Base-by-base conservation (phyloP, 2,797 vertebrate species). In the Ispidina picta region DNA sequence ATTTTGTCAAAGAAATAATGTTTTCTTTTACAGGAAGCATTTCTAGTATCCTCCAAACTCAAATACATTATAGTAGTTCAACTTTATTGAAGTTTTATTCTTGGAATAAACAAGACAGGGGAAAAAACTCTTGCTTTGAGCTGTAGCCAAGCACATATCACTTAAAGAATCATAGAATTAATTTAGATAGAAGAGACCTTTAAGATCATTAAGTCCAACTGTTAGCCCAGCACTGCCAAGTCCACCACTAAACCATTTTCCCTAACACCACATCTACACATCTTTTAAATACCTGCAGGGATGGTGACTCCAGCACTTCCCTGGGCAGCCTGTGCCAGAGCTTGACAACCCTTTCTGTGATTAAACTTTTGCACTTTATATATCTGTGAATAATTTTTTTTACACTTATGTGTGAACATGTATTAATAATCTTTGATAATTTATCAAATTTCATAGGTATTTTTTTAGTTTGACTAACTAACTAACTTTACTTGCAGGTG, bases 401-500 rank as follows among this genome's bases (percentile, higher is more conserved):
- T 33, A 55, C 23, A 35, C 6, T 71, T 77, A 14, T 5, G 2
- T 39, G 11, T 44, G 46, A 60, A 52, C 10, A 3, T 17, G 2
- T 37, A 15, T 74, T 44, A 28, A 80, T 76, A 29, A 43, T 8
- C 10, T 85, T 58, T 69, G 65, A 26, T 56, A 64, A 76, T 43
- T 60, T 46, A 51, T 48, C 23, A 28, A 2, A 35, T 91, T 73
- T 66, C 10, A 15, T 59, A 25, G 6, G 0, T 72, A 5, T 64
- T 54, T 62, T 68, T 52, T 52, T 39, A 39, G 37, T 39, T 39
- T 39, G 37, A 39, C 37, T 39, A 15, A 39, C 37, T 39, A 39
- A 39, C 14, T 15, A 39, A 39, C 37, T 39, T 39, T 39, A 15
- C 37, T 96, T 96, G 44, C 94, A 99, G 99, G 54, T 99, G 99